Conservation (phyloP, 2,888 invertebrate species). For the Drosophila paranaensis region DNA sequence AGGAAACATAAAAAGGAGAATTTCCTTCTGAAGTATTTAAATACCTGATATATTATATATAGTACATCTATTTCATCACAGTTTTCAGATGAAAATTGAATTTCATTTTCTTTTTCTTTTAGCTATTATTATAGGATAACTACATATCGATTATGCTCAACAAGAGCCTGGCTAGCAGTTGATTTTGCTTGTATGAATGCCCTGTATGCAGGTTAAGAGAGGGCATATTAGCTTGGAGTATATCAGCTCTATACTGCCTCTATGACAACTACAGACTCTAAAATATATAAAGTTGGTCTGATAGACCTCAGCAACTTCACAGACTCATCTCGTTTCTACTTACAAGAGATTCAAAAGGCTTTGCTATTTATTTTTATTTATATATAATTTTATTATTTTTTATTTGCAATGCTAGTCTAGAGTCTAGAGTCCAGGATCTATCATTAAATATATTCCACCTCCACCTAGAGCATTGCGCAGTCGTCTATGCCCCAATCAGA, state of each 20-base stretch:
- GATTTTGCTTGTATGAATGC: not conserved
- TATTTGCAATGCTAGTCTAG: too few species aligned
- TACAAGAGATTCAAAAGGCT: not conserved
- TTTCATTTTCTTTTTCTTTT: too few species aligned
- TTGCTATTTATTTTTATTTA: not conserved
- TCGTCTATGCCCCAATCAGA: not conserved
- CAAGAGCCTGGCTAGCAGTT: not conserved
- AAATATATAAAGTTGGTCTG: not conserved
- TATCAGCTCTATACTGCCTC: not conserved
- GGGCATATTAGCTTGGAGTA: not conserved
- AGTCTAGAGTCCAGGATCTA: not conserved
- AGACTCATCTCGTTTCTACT: not conserved
- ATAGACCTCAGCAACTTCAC: not conserved
- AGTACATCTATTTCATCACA: not conserved
- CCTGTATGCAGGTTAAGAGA: too few species aligned
- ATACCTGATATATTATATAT: too few species aligned
- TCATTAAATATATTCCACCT: not conserved
- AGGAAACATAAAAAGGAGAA: too few species aligned
- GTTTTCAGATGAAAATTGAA: too few species aligned
- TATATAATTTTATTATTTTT: too few species aligned
- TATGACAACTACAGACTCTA: not conserved
- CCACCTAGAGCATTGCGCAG: slow-evolving; percentile 1
- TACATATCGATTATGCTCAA: not conserved
- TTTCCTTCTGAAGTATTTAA: too few species aligned
- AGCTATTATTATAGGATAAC: not conserved